Conservation (phyloP, 2,888 invertebrate genomes). For the Mamestra brassicae region DNA sequence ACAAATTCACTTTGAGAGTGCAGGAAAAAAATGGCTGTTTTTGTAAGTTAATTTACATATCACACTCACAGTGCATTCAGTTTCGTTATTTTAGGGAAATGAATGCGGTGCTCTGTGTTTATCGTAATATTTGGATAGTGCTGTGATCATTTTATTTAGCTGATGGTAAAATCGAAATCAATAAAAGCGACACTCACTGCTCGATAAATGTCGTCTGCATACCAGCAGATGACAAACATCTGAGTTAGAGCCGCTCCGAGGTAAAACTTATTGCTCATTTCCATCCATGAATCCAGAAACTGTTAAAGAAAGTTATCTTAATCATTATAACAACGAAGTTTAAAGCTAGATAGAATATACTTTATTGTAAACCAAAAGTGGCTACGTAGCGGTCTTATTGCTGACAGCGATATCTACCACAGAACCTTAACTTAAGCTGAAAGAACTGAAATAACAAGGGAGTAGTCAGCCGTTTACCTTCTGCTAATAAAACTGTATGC, state of each 20-base stretch:
- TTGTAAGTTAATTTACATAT: constrained; percentile 38
- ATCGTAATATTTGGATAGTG: constrained; percentile 7
- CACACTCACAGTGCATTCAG: constrained; percentile 19
- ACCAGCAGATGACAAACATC: constrained; percentile 85
- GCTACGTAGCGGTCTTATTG: too few species aligned
- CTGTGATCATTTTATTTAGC: neutral
- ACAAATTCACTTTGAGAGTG: constrained; percentile 38
- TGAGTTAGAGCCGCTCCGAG: constrained; percentile 81
- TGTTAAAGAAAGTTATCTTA: constrained; percentile 57
- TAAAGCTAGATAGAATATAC: too few species aligned
- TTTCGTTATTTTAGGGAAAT: constrained; percentile 33
- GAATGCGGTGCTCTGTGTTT: constrained; percentile 19
- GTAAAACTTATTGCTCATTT: constrained; percentile 84
- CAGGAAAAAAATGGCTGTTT: constrained; percentile 27
- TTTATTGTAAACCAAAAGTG: too few species aligned
- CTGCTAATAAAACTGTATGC: too few species aligned
- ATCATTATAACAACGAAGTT: too few species aligned
- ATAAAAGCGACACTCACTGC: constrained; percentile 72
- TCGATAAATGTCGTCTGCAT: constrained; percentile 83
- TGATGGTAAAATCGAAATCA: neutral
- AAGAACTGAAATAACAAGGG: too few species aligned
- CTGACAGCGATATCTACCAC: too few species aligned
- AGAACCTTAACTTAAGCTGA: too few species aligned
- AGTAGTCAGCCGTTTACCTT: too few species aligned
- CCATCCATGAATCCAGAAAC: constrained; percentile 83